phyloP scores from a whole-genome alignment of 2,113 vertebrate genomes.

The Boulengeromyrus knoepffleri region DNA sequence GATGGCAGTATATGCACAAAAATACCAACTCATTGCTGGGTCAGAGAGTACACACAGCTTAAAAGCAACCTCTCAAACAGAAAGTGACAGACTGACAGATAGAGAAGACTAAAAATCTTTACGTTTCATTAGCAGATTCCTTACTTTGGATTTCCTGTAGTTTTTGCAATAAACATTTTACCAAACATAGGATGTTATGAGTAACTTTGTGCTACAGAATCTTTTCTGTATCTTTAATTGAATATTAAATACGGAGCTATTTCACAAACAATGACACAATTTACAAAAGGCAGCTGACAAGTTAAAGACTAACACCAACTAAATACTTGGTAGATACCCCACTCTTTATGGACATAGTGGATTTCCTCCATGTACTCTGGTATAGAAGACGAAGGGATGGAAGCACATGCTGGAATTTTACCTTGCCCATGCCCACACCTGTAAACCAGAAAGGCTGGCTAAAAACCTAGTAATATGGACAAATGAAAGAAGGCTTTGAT shows the following conservation, averaged over 20 bases:
- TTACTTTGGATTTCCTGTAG: neutral
- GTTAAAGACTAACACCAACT: neutral
- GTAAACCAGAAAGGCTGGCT: neutral
- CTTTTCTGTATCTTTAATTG: neutral
- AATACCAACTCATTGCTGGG: neutral
- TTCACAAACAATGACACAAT: neutral
- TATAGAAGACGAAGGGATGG: neutral
- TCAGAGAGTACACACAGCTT: neutral
- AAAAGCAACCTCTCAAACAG: neutral
- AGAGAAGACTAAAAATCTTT: neutral
- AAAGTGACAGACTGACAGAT: neutral
- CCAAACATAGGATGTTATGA: neutral
- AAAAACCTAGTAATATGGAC: neutral
- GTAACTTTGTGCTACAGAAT: neutral
- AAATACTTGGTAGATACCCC: neutral
- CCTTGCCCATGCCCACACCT: neutral
- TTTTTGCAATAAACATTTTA: neutral
- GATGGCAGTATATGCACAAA: conserved; percentile 14
- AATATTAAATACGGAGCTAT: neutral
- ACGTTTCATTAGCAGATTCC: neutral
- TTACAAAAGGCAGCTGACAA: neutral
- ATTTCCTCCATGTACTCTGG: neutral
- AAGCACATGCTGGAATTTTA: neutral
- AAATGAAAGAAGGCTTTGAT: neutral
- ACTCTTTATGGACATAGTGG: neutral